These are phyloP conservation scores for Tenebrio molitor DNA, from an alignment of 1,140 invertebrate genomes.

Conservation along the genomic window DNA sequence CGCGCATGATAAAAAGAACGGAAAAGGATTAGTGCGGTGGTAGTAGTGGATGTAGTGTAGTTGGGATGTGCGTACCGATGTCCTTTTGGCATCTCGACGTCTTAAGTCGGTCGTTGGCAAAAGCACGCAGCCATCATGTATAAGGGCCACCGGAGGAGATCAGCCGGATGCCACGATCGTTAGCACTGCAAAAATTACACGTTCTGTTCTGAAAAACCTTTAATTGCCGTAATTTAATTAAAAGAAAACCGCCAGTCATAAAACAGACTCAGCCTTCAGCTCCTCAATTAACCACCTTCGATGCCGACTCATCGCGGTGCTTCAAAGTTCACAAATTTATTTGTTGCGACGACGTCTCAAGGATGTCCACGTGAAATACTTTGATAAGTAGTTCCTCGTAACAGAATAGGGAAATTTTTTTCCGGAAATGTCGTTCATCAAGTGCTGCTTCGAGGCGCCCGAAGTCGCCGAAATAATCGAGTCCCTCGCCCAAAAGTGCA, in stretches of 20 bases:
- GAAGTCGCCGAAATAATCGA: slow-evolving; percentile 82
- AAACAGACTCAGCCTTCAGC: slow-evolving; percentile 12
- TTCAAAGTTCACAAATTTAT: slow-evolving; percentile 7
- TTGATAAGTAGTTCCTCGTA: no score
- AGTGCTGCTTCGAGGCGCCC: slow-evolving; percentile 81
- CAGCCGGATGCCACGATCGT: background rate
- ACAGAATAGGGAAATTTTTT: background rate
- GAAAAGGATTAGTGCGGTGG: slow-evolving; percentile 16
- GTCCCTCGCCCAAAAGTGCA: slow-evolving; percentile 81
- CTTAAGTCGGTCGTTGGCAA: slow-evolving; percentile 6
- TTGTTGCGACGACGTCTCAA: background rate
- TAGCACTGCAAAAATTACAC: background rate
- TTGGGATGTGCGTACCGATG: background rate
- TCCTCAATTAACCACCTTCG: slow-evolving; percentile 13
- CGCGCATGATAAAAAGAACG: slow-evolving; percentile 11
- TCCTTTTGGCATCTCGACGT: slow-evolving; percentile 24
- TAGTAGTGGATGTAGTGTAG: slow-evolving; percentile 6
- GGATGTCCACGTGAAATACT: background rate
- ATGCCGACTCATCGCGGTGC: background rate
- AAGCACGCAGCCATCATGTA: slow-evolving; percentile 3
- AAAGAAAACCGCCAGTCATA: slow-evolving; percentile 35
- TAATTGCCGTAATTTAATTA: slow-evolving; percentile 23
- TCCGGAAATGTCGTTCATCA: slow-evolving; percentile 78
- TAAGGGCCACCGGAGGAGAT: background rate
- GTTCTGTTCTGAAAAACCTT: slow-evolving; percentile 8